phyloP scores from a whole-genome alignment of 2,888 invertebrate species.

The Stenichneumon culpator region DNA sequence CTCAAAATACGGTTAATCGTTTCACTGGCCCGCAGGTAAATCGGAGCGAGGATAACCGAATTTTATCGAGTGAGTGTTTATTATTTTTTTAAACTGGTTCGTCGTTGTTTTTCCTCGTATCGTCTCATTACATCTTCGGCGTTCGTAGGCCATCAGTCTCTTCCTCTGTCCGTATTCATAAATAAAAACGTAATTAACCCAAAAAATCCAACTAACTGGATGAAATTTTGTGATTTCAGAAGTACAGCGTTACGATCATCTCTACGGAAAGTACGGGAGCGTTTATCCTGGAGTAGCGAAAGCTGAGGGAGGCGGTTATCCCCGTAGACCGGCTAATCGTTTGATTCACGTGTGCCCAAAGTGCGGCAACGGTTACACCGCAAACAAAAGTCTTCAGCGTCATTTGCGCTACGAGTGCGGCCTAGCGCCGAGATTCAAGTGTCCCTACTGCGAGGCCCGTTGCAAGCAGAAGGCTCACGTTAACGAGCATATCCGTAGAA shows the following conservation, averaged over 20 bases:
- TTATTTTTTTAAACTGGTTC: background rate
- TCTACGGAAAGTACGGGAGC: conserved; percentile 71
- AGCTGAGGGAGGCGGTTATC: conserved; percentile 58
- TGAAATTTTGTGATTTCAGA: conserved; percentile 75
- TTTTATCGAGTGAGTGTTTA: conserved; percentile 28
- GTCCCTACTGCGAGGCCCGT: conserved; percentile 80
- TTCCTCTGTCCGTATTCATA: background rate
- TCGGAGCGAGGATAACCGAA: conserved; percentile 18
- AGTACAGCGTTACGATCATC: conserved; percentile 62
- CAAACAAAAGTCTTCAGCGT: conserved; percentile 87
- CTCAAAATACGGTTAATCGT: background rate
- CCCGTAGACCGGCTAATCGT: conserved; percentile 58
- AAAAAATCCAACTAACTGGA: conserved; percentile 43
- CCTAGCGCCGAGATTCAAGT: conserved; percentile 80
- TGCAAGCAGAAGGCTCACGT: conserved; percentile 82
- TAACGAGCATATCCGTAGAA: conserved; percentile 81
- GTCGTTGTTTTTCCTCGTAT: conserved; percentile 13
- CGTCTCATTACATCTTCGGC: conserved; percentile 6
- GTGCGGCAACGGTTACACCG: conserved; percentile 87
- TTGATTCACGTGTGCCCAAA: conserved; percentile 84
- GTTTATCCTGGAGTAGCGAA: conserved; percentile 70
- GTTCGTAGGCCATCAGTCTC: conserved; percentile 9
- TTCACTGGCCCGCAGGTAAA: conserved; percentile 32
- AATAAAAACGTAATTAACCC: conserved; percentile 33
- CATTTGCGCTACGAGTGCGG: conserved; percentile 83